Base-by-base conservation (phyloP, 2,113 vertebrate genomes). In the Cheirogaleus medius region DNA sequence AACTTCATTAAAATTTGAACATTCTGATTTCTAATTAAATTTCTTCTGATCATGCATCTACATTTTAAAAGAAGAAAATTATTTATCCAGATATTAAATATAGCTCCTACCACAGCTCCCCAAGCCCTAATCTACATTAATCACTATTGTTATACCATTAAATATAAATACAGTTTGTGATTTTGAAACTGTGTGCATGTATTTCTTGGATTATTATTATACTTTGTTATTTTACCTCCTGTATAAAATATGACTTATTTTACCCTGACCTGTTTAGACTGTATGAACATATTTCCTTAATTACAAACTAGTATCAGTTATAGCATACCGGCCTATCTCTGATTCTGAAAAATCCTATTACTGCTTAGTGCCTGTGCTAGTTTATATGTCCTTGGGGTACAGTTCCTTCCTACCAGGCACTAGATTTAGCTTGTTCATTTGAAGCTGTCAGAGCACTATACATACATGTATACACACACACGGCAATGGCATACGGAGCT, bases 31-130 rank as follows among this genome's bases (percentile, higher is more conserved):
- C 60, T 90, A 84, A 87, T 81, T 80, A 87, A 32, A 92, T 87
- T 97, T 91, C 39, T 63, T 91, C 87, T 94, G 80, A 81, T 97
- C 49, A 29, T 66, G 14, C 76, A 42, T 84, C 68, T 84, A 66
- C 27, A 69, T 60, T 91, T 80, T 69, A 81, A 76, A 80, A 29
- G 23, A 91, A 76, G 32, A 69, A 47, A 74, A 56, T 69, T 44
- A 81, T 20, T 86, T 54, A 77, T 68, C 34, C 21, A 83, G n/a
- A 15, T 89, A 96, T 56, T n/a, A 83, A 73, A 37, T 21, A 94
- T 20, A 52, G 3, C 11, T 21, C 23, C 12, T 71, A 21, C 10
- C 68, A 49, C 1, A 44, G 27, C 2, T 91, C 8, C 23, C 12
- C 9, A 29, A 0, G 12, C 13, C 25, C 8, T 18, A 78, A 93